Evolutionary conservation across 2,113 vertebrate genomes (phyloP).

Genomic region (Gymnocephalus cernua): DNA sequence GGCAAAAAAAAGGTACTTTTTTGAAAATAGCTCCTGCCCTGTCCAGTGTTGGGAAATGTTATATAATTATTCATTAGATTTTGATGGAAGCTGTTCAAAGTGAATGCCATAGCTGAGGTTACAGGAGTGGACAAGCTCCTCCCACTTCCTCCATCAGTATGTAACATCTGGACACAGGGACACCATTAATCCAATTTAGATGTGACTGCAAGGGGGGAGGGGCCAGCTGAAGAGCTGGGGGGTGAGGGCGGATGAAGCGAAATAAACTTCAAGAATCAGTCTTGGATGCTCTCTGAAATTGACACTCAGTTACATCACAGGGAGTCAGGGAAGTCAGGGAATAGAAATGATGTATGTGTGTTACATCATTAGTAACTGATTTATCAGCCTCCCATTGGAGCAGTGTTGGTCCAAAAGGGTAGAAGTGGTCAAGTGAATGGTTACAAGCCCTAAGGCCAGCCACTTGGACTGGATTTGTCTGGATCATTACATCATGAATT

Average conservation of each 20-base stretch:
- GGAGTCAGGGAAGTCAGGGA: conserved; percentile 1
- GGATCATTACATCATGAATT: conserved; percentile 40
- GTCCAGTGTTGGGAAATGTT: conserved; percentile 28
- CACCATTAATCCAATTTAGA: conserved; percentile 78
- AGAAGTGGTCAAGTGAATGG: conserved; percentile 11
- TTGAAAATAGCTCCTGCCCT: not conserved
- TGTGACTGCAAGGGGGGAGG: conserved; percentile 58
- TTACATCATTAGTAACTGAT: conserved; percentile 50
- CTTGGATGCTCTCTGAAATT: conserved; percentile 3
- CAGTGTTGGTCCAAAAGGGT: not conserved
- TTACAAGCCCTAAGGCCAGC: not conserved
- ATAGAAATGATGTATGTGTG: conserved; percentile 14
- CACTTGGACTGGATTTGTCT: conserved; percentile 46
- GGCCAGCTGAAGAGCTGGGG: conserved; percentile 38
- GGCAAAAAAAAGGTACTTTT: too few relatives aligned
- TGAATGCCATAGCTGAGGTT: conserved; percentile 52
- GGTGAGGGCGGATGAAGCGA: conserved; percentile 44
- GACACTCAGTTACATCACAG: conserved; percentile 57
- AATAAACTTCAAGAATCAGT: conserved; percentile 52
- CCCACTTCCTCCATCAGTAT: conserved; percentile 71
- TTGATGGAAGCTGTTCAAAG: conserved; percentile 42
- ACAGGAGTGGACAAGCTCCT: conserved; percentile 58
- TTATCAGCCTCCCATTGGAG: not conserved
- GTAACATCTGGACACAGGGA: conserved; percentile 84
- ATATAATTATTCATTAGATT: conserved; percentile 46